Conservation (phyloP, 2,113 vertebrate genomes). For the Antigone vipio region DNA sequence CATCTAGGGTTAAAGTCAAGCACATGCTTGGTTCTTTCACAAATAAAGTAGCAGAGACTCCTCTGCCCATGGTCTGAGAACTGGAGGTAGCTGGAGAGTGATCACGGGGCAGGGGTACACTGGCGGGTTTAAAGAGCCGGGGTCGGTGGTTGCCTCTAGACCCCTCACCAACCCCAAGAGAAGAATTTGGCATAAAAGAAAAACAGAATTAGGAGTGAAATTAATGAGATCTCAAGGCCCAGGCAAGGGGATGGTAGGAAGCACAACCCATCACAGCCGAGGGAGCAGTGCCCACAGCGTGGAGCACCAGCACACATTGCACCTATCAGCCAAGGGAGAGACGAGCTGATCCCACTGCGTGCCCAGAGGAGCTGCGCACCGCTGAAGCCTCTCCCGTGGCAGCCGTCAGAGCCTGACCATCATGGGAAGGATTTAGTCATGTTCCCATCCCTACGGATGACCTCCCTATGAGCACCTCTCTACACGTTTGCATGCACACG, state of each 20-base stretch:
- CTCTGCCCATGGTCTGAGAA: background rate
- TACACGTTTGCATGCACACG: fast-evolving
- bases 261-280: background rate
- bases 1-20: background rate
- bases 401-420: background rate
- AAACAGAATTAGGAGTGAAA: background rate
- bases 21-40: background rate
- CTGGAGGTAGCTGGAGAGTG: background rate
- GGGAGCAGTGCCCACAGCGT: fast-evolving
- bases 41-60: background rate
- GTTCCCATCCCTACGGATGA: background rate
- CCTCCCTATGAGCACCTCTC: background rate
- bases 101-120: background rate
- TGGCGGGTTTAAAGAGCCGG: background rate
- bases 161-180: background rate
- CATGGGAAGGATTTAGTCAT: background rate
- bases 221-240: too few species aligned
- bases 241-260: background rate
- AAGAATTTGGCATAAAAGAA: background rate
- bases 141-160: background rate
- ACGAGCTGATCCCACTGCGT: fast-evolving
- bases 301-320: too few species aligned
- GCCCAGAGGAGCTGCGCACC: background rate
- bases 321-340: background rate
- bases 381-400: background rate